phyloP scores from a whole-genome alignment of 2,888 invertebrate genomes.

The Drosophila atripex region DNA sequence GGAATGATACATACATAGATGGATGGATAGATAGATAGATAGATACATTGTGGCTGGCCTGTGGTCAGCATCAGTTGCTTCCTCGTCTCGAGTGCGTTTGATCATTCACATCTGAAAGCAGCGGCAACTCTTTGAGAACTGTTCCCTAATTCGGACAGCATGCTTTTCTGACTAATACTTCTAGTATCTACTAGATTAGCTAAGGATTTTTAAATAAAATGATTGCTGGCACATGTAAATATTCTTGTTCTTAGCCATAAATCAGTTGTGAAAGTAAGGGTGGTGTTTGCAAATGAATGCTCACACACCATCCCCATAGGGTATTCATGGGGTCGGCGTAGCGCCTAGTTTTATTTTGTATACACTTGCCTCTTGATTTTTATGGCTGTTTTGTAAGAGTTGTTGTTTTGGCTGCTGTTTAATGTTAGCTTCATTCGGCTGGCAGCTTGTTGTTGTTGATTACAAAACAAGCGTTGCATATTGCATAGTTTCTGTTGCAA shows the following conservation, averaged over 20 bases:
- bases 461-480: conserved; percentile 65
- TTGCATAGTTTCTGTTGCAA: conserved; percentile 32
- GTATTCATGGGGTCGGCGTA: conserved; percentile 11
- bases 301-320: conserved; percentile 5
- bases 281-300: not conserved
- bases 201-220: not conserved
- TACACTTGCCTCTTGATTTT: conserved; percentile 32
- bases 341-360: not conserved
- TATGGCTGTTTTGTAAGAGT: conserved; percentile 51
- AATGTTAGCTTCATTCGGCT: conserved; percentile 51
- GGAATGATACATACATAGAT: conserved; percentile 17
- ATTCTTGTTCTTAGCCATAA: not conserved
- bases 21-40: conserved; percentile 11
- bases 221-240: not conserved
- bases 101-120: conserved; percentile 55
- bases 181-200: not conserved
- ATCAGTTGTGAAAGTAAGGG: no score
- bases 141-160: conserved; percentile 24
- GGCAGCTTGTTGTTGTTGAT: conserved; percentile 64
- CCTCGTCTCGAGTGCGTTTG: conserved; percentile 65
- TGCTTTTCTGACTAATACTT: conserved; percentile 1
- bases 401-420: conserved; percentile 61
- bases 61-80: conserved; percentile 51
- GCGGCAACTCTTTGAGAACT: conserved; percentile 24
- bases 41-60: conserved; percentile 35